Evolutionary conservation across 2,888 invertebrate genomes (phyloP), one percentile per base, ranked within the genome.

Genomic region (Creontiades dilutus): DNA sequence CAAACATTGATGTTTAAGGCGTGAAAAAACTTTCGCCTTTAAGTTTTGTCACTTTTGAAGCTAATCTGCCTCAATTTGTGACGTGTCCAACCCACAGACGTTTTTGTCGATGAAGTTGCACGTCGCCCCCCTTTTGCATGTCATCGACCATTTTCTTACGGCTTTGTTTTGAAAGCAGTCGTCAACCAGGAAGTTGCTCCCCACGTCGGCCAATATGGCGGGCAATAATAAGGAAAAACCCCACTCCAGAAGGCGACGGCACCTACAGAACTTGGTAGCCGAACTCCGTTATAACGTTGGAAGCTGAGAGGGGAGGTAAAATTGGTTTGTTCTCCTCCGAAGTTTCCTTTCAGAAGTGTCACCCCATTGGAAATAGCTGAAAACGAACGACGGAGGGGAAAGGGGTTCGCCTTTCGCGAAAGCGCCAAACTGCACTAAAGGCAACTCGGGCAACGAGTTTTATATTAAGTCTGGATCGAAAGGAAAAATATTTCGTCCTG

Each of bases 381-480:
- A 81, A 46, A 81, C 76, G 76, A 76, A 37, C 76, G 7, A 7
- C 37, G 27, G 7, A 7, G 16, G 76, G 76, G 19, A 2, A 2
- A 13, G 13, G n/a, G n/a, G 75, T 37, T n/a, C n/a, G 11, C 2
- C 68, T 23, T 68, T 82, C 46, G 16, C 47, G 52, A 46, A 52
- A 82, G 82, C 85, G 57, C 61, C 27, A 16, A 85, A 55, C 37
- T 55, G 85, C 57, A 85, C 85, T 85, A 85, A 85, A 52, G 85
- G 85, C 14, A 12, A 61, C 16, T 55, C 52, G 47, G 37, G 12
- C 37, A 85, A 85, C 85, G 85, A 85, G 85, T 85, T 85, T 85
- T 85, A 85, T 85, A 85, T 85, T 85, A 61, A 85, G 85, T 61
- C 61, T 61, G 57, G 85, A 85, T 85, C 57, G 85, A 61, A 61